These are phyloP conservation scores for Promerops cafer DNA, from an alignment of 2,113 vertebrate genomes.

Conservation along the genomic window DNA sequence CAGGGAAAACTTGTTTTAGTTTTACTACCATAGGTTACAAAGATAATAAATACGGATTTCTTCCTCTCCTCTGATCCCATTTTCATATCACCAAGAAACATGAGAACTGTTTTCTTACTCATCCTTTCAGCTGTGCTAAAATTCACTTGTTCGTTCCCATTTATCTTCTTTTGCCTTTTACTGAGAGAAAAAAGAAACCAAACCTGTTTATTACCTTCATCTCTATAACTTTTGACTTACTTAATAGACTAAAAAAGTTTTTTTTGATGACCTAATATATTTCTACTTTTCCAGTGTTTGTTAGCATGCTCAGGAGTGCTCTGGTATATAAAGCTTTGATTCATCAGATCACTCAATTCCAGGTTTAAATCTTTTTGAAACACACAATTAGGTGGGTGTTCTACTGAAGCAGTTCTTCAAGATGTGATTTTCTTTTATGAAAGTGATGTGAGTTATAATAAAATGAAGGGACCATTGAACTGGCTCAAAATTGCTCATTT, in stretches of 20 bases:
- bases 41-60: background rate
- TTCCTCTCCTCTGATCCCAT: background rate
- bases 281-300: background rate
- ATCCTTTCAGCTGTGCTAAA: background rate
- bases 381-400: background rate
- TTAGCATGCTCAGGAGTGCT: background rate
- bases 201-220: background rate
- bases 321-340: background rate
- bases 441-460: background rate
- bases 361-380: slow-evolving; percentile 15
- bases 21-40: background rate
- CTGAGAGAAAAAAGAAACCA: background rate
- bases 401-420: background rate
- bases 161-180: background rate
- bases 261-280: background rate
- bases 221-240: background rate
- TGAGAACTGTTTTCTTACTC: background rate
- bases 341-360: background rate
- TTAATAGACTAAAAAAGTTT: background rate
- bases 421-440: background rate
- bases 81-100: background rate
- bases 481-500: background rate
- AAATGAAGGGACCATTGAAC: background rate
- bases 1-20: background rate
- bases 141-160: background rate